Evolutionary conservation across 2,113 vertebrate genomes (phyloP), one percentile per base, ranked within the genome.

Genomic region (Merops nubicus): DNA sequence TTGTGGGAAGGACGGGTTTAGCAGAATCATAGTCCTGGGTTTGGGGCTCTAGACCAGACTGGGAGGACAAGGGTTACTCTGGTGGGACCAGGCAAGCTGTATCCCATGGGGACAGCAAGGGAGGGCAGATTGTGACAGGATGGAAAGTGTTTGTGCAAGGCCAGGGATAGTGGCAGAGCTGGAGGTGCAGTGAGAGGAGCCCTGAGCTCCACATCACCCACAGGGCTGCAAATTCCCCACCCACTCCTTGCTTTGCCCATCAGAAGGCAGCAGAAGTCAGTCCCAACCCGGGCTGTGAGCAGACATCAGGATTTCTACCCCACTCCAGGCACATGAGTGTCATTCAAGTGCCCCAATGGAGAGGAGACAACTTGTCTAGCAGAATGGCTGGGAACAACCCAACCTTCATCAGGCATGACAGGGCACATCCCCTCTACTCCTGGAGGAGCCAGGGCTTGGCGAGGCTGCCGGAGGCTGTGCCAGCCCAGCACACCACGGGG

Each of bases 31-130:
- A 0, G 33, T 7, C 0, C 16, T 8, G 42, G 25, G 9, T 67
- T 29, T 88, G 51, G 57, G 16, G 40, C 34, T 23, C 47, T 38
- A 31, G 80, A n/a, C 7, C 72, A 42, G 33, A 4, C 34, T 51
- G 20, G 42, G 20, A 54, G 28, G 26, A 34, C 33, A 34, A 47
- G 36, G 0, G 0, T 7, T 14, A 5, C 14, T 17, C 12, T 14
- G 33, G 26, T 64, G 74, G 54, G 17, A 43, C 8, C 47, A 54
- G 45, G 36, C 26, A 80, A 57, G 78, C 16, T 64, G 9, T 38
- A 22, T 33, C 29, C 20, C 1, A 0, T 5, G 31, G 74, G 23
- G 42, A 59, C 2, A 4, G 33, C 0, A 0, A 74, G 54, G 54
- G 0, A 12, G 15, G 14, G 42, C 47, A 34, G 67, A 3, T 21